These are phyloP conservation scores for Agapornis roseicollis DNA, from an alignment of 2,113 vertebrate genomes.

Conservation along the genomic window DNA sequence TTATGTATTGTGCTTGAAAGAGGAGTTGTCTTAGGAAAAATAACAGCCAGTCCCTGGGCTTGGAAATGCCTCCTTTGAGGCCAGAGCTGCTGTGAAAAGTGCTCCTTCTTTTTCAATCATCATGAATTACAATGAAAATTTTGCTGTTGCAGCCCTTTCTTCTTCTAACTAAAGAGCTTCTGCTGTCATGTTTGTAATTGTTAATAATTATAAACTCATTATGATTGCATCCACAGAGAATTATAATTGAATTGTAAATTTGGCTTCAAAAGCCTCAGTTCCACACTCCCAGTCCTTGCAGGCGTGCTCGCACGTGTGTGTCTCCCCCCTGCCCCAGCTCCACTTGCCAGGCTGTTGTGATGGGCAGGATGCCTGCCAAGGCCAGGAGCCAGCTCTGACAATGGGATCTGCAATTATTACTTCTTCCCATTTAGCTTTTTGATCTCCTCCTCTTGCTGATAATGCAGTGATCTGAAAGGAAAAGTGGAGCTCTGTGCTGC, in stretches of 20 bases:
- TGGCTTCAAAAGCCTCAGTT: neutral
- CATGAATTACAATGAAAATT: neutral
- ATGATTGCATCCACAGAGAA: neutral
- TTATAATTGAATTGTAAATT: neutral
- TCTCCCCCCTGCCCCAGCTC: neutral
- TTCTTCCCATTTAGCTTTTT: neutral
- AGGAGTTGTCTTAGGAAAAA: neutral
- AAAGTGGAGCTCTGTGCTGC: neutral
- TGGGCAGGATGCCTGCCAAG: neutral
- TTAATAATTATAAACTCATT: slow-evolving; percentile 19
- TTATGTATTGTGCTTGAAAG: neutral
- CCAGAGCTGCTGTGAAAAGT: neutral
- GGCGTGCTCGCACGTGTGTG: neutral
- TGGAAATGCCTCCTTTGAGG: neutral
- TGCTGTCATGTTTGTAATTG: neutral
- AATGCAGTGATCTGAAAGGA: neutral
- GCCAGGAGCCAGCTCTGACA: neutral
- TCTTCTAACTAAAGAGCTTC: neutral
- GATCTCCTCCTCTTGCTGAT: neutral
- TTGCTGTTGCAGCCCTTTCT: slow-evolving; percentile 20
- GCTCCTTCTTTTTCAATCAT: neutral
- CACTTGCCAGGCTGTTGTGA: neutral
- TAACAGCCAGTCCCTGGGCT: neutral
- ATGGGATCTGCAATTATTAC: neutral
- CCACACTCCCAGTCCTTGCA: neutral